A percentile compares a stretch with the other conserved stretches of the same genome.
phyloP scores from a whole-genome alignment of 1,140 invertebrate genomes.

The Heliconius melpomene region DNA sequence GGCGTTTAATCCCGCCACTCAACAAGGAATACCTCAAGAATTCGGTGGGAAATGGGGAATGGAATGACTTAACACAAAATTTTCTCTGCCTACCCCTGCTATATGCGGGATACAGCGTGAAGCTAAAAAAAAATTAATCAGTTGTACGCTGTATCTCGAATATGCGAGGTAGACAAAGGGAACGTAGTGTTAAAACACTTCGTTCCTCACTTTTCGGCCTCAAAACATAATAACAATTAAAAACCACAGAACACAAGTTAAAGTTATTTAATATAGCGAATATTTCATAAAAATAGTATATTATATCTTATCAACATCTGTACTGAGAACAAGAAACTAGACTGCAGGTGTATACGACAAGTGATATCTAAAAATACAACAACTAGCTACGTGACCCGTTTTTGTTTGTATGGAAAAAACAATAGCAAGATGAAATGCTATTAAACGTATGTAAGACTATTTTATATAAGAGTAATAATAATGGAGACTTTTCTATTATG shows the following conservation, averaged over 20 bases:
- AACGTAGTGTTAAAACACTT: too few species aligned
- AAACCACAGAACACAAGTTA: background rate
- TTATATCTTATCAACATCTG: background rate
- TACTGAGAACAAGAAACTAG: slow-evolving; percentile 5
- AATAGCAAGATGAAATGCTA: background rate
- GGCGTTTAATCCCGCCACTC: too few species aligned
- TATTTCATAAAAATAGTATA: background rate
- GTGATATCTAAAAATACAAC: slow-evolving; percentile 9
- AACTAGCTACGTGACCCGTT: slow-evolving; percentile 5
- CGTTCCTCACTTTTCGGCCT: too few species aligned
- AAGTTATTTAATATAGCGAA: background rate
- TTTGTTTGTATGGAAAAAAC: slow-evolving; percentile 8
- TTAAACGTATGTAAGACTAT: background rate
- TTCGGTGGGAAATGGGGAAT: too few species aligned
- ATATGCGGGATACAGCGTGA: background rate
- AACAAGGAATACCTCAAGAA: too few species aligned
- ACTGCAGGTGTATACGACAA: slow-evolving; percentile 10
- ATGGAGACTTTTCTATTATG: background rate
- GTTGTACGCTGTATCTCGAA: too few species aligned
- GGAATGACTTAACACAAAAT: too few species aligned
- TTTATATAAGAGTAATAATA: background rate
- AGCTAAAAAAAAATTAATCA: background rate
- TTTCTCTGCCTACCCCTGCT: too few species aligned
- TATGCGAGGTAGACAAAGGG: too few species aligned
- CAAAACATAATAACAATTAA: too few species aligned